Conservation (phyloP, 2,113 vertebrate species). For the Leiothrix lutea region DNA sequence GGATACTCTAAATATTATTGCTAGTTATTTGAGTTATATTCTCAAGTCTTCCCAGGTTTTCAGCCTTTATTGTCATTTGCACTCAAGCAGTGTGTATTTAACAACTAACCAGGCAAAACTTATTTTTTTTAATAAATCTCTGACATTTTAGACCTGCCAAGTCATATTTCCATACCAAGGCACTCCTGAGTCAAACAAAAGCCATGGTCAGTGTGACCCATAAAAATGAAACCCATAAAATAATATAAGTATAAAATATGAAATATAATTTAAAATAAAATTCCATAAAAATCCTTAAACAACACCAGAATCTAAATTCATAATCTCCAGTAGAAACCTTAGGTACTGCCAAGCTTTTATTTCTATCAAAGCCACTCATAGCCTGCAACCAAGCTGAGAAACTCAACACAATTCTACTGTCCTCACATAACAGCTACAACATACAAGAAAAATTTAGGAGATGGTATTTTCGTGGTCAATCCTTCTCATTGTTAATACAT, state of each 20-base stretch:
- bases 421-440: rapidly evolving
- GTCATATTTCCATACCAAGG: background rate
- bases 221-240: background rate
- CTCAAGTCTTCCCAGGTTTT: background rate
- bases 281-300: background rate
- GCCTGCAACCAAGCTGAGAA: background rate
- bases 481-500: background rate
- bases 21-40: background rate
- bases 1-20: background rate
- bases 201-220: background rate
- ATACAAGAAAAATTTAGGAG: background rate
- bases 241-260: background rate
- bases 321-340: background rate
- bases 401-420: background rate
- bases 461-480: background rate
- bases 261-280: background rate
- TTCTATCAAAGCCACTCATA: background rate
- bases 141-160: background rate
- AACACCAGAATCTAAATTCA: background rate
- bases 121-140: background rate
- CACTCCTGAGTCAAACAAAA: background rate
- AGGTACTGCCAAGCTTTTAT: background rate
- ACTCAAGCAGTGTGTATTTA: background rate
- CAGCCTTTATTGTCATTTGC: background rate
- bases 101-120: background rate